phyloP scores from a whole-genome alignment of 2,888 invertebrate genomes.

The Erebia ligea region DNA sequence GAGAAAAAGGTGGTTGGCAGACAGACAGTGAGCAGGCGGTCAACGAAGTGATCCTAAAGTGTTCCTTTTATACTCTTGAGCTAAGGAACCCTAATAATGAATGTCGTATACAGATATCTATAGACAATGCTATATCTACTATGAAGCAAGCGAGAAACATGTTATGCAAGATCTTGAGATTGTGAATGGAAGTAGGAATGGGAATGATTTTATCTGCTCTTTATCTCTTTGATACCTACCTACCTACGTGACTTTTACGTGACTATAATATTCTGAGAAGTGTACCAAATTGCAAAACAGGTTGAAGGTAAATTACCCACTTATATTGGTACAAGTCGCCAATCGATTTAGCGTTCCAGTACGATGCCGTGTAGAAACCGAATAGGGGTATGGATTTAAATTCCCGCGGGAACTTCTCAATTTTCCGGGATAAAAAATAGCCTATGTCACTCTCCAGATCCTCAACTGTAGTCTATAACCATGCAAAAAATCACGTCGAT shows the following conservation, averaged over 20 bases:
- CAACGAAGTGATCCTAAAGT: too few relatives aligned
- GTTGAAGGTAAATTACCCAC: not conserved
- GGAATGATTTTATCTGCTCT: conserved; percentile 35
- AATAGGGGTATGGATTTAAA: too few relatives aligned
- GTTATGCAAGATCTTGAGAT: conserved; percentile 36
- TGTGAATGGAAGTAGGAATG: conserved; percentile 33
- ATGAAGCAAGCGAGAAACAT: conserved; percentile 26
- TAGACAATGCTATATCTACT: conserved; percentile 13
- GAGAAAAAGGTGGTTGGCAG: too few relatives aligned
- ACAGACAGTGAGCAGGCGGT: too few relatives aligned
- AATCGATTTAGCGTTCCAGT: too few relatives aligned
- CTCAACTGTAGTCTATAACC: too few relatives aligned
- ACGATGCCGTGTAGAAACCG: too few relatives aligned
- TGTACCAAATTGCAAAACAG: conserved; percentile 14
- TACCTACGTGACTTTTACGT: conserved; percentile 32
- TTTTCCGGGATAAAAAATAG: too few relatives aligned
- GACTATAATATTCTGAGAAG: conserved; percentile 2
- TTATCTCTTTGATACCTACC: conserved; percentile 27
- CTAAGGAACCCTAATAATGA: not conserved
- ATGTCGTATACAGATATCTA: not conserved
- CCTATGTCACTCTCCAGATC: too few relatives aligned
- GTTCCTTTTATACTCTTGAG: too few relatives aligned
- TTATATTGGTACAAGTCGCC: not conserved
- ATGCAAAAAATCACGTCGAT: too few relatives aligned
- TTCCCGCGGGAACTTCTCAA: too few relatives aligned